phyloP scores from a whole-genome alignment of 92 coral and sea anemone species.

The Phenganax subtilis region DNA sequence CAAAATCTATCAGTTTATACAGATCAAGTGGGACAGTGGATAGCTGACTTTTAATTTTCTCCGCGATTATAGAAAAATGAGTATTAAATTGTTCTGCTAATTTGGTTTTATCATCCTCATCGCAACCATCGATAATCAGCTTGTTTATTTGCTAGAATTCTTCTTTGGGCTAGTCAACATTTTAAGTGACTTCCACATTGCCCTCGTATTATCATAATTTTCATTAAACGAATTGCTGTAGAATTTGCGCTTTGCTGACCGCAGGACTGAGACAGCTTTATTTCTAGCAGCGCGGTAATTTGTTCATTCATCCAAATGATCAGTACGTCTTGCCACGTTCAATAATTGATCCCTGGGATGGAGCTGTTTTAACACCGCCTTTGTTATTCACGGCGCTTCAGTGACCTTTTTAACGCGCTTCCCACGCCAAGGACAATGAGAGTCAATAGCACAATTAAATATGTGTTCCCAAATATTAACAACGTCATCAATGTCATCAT shows the following conservation, averaged over 20 bases:
- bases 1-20: constrained; percentile 33
- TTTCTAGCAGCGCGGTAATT: constrained; percentile 48
- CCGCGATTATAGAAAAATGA: constrained; percentile 25
- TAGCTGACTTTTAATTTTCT: constrained; percentile 28
- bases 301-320: constrained; percentile 31
- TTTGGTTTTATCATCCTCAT: constrained; percentile 30
- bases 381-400: constrained; percentile 40
- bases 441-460: constrained; percentile 27
- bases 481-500: constrained; percentile 41
- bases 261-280: constrained; percentile 42
- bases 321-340: constrained; percentile 42
- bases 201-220: constrained; percentile 41
- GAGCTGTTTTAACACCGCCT: constrained; percentile 37
- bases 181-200: constrained; percentile 46
- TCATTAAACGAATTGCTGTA: constrained; percentile 42
- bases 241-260: constrained; percentile 52
- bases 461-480: constrained; percentile 43
- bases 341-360: constrained; percentile 37
- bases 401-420: constrained; percentile 12
- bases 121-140: constrained; percentile 34
- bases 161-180: constrained; percentile 40
- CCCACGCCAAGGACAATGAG: constrained; percentile 41
- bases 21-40: constrained; percentile 33
- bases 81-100: constrained; percentile 38
- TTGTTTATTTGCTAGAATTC: constrained; percentile 29